Evolutionary conservation across 1,140 invertebrate species (phyloP).

Genomic region (Proctacanthus coquilletti): DNA sequence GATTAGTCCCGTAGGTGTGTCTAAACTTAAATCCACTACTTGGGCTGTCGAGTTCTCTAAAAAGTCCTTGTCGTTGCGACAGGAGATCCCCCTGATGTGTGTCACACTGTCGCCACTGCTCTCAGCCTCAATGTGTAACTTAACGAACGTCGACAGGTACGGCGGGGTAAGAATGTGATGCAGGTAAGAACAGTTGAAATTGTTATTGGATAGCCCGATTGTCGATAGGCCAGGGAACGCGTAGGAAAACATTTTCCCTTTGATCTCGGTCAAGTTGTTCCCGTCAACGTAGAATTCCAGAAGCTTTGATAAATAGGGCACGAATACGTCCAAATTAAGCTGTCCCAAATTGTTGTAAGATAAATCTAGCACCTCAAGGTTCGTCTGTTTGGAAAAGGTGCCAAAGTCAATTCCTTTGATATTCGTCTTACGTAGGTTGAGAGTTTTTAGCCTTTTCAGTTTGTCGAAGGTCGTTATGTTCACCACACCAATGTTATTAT

Average conservation of each 20-base stretch:
- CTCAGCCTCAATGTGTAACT: slow-evolving; percentile 22
- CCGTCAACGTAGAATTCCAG: slow-evolving; percentile 21
- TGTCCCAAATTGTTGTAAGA: slow-evolving; percentile 23
- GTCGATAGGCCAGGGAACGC: slow-evolving; percentile 19
- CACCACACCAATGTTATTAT: slow-evolving; percentile 20
- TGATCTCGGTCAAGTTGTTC: slow-evolving; percentile 18
- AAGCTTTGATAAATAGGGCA: slow-evolving; percentile 21
- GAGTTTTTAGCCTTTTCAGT: slow-evolving; percentile 15
- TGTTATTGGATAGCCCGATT: slow-evolving; percentile 20
- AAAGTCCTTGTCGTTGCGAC: slow-evolving; percentile 13
- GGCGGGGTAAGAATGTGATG: slow-evolving; percentile 20
- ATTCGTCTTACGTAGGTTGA: slow-evolving; percentile 16
- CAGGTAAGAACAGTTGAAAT: slow-evolving; percentile 25
- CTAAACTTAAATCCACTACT: too few species aligned
- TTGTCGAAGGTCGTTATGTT: slow-evolving; percentile 22
- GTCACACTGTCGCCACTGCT: slow-evolving; percentile 14
- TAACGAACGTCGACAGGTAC: slow-evolving; percentile 12
- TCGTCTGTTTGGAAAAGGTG: slow-evolving; percentile 22
- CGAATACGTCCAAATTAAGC: slow-evolving; percentile 25
- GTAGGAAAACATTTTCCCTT: slow-evolving; percentile 16
- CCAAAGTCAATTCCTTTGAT: slow-evolving; percentile 18
- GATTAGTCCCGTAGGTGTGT: too few species aligned
- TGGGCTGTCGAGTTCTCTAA: too few species aligned
- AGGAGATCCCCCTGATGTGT: slow-evolving; percentile 23
- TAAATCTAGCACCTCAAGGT: slow-evolving; percentile 21